Conservation (phyloP, 2,888 invertebrate genomes). For the Drepana falcataria region DNA sequence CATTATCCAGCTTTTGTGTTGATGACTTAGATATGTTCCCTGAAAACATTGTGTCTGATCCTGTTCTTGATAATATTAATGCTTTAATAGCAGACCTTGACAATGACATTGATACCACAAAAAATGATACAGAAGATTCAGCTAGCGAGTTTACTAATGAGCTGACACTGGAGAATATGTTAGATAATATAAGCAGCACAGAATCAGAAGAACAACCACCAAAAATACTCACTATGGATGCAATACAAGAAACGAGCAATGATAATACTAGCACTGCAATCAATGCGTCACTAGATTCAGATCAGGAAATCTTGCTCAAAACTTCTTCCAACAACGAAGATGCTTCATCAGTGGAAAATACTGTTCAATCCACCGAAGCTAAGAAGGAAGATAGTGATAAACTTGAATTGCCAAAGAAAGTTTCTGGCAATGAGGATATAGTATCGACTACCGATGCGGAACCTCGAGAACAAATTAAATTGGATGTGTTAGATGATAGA, state of each 20-base stretch:
- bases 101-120: slow-evolving; percentile 43
- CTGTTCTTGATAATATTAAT: slow-evolving; percentile 58
- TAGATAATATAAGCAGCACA: slow-evolving; percentile 37
- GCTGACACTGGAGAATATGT: slow-evolving; percentile 42
- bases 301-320: neutral
- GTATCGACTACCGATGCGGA: slow-evolving; percentile 46
- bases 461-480: slow-evolving; percentile 9
- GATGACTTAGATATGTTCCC: slow-evolving; percentile 58
- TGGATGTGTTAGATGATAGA: slow-evolving; percentile 11
- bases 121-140: slow-evolving; percentile 26
- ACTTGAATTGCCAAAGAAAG: neutral
- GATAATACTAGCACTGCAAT: neutral
- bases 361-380: neutral
- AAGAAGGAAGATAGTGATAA: neutral
- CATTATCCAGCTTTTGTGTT: slow-evolving; percentile 41
- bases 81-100: slow-evolving; percentile 59
- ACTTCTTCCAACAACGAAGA: neutral
- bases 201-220: slow-evolving; percentile 4
- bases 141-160: slow-evolving; percentile 38
- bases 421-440: slow-evolving; percentile 28
- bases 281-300: neutral
- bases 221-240: neutral
- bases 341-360: neutral
- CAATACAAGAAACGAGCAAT: neutral
- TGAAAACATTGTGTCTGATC: slow-evolving; percentile 49